Evolutionary conservation across 2,113 vertebrate species (phyloP), one percentile per base, ranked within the genome.

Genomic region (Centropus bengalensis): DNA sequence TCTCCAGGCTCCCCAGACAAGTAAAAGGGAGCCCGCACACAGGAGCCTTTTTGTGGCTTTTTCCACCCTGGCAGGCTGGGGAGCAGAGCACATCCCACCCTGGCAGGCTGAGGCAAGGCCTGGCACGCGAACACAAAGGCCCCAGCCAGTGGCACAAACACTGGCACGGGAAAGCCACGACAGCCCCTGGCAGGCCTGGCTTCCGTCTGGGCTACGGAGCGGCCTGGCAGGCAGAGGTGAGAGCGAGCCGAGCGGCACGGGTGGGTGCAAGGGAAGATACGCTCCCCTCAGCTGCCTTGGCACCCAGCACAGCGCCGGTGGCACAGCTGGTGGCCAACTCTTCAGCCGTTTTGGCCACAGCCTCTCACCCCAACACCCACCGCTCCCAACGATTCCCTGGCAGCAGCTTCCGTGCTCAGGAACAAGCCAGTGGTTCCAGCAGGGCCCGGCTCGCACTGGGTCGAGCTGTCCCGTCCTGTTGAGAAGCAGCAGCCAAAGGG

Each of bases 181-280:
- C 56, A 70, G 83, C 18, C 66, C 49, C 60, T 52, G 87, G 78
- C 87, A 77, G 81, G 69, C 42, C 20, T 49, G 4, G 69, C 36
- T 51, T 45, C 56, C 32, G 30, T 38, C 78, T 80, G 10, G 1
- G 6, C 9, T 10, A 7, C 83, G 14, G 52, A 33, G 83, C 0
- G 16, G 14, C 51, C 51, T 75, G 83, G 93, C 82, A 79, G 45
- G 5, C 7, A 2, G 12, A 5, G 45, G 44, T 44, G 14, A 11
- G 33, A 12, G 45, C 1, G 47, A 58, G 73, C 32, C 5, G 7
- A 45, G 3, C 2, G 7, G 44, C 14, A 0, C 58, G 4, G 56
- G 1, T 9, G 49, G 68, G 86, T n/a, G 32, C 47, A 10, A n/a
- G 33, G 71, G 60, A 38, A 78, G 60, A 22, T 4, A 1, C 13